phyloP scores from a whole-genome alignment of 2,113 vertebrate species.

The Protomyctophum bolini region DNA sequence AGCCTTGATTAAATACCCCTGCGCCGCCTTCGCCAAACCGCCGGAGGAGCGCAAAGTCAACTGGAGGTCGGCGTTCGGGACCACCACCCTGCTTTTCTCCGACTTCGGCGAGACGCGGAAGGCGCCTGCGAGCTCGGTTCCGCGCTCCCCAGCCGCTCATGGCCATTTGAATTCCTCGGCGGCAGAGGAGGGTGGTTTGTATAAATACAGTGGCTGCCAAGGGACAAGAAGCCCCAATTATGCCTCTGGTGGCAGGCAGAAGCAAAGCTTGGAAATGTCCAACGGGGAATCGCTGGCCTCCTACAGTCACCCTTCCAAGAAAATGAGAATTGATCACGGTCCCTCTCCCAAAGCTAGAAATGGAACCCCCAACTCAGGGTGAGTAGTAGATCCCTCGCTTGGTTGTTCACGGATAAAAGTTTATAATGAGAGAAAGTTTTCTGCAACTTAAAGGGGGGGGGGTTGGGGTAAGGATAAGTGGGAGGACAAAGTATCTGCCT shows the following conservation, averaged over 20 bases:
- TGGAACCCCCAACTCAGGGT: conserved; percentile 65
- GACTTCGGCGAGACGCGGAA: conserved; percentile 79
- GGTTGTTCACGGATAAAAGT: conserved; percentile 63
- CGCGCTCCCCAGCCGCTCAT: conserved; percentile 48
- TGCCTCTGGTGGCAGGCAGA: conserved; percentile 71
- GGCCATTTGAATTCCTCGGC: conserved; percentile 66
- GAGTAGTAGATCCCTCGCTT: conserved; percentile 60
- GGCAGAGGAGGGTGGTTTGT: conserved; percentile 54
- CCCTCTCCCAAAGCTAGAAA: conserved; percentile 53
- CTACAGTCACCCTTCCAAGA: conserved; percentile 85
- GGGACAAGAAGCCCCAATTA: conserved; percentile 73
- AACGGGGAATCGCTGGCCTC: conserved; percentile 67
- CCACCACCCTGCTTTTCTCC: conserved; percentile 86
- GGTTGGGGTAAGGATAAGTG: conserved; percentile 29
- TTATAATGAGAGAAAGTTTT: conserved; percentile 65
- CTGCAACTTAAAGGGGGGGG: conserved; percentile 44
- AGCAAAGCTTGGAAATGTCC: conserved; percentile 60
- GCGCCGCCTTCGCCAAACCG: conserved; percentile 84
- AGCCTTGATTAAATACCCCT: conserved; percentile 87
- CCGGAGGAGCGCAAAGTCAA: conserved; percentile 87
- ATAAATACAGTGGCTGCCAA: conserved; percentile 60
- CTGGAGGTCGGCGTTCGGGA: conserved; percentile 87
- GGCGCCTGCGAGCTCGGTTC: conserved; percentile 44
- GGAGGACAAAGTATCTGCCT: conserved; percentile 26
- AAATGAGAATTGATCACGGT: conserved; percentile 83